Evolutionary conservation across 2,888 invertebrate genomes (phyloP).

Genomic region (Ecdyonurus torrentis): DNA sequence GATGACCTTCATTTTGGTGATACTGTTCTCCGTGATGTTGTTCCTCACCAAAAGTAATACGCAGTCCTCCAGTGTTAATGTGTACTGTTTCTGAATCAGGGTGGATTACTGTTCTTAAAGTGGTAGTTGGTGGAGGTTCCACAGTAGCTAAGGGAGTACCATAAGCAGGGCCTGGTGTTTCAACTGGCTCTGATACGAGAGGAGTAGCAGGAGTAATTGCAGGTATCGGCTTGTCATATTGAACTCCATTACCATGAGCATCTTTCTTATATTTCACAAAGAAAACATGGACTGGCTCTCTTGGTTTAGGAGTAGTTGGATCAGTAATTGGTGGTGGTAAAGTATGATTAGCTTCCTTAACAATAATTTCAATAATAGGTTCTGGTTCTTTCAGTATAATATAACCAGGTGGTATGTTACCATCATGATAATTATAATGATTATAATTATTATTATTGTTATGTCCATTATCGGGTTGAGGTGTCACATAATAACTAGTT

Average conservation of each 20-base stretch:
- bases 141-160: conserved; percentile 28
- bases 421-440: neutral
- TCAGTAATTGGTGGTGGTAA: conserved; percentile 39
- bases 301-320: conserved; percentile 33
- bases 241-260: conserved; percentile 40
- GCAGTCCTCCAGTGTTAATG: conserved; percentile 54
- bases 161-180: conserved; percentile 37
- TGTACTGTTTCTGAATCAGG: conserved; percentile 75
- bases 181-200: conserved; percentile 35
- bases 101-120: conserved; percentile 65
- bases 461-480: neutral
- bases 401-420: neutral
- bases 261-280: conserved; percentile 84
- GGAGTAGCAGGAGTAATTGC: conserved; percentile 53
- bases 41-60: conserved; percentile 56
- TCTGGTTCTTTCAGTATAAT: conserved; percentile 27
- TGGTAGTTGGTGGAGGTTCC: conserved; percentile 37
- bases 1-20: conserved; percentile 2
- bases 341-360: conserved; percentile 74
- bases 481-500: neutral
- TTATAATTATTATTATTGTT: neutral
- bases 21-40: conserved; percentile 9
- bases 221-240: conserved; percentile 65
- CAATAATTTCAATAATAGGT: conserved; percentile 83
- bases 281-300: conserved; percentile 78